A percentile compares a stretch with the other conserved stretches of the same genome.
These are phyloP conservation scores for Axinella damicornis DNA, from an alignment of 37 sponge, comb jelly and placozoan genomes.

Conservation along the genomic window DNA sequence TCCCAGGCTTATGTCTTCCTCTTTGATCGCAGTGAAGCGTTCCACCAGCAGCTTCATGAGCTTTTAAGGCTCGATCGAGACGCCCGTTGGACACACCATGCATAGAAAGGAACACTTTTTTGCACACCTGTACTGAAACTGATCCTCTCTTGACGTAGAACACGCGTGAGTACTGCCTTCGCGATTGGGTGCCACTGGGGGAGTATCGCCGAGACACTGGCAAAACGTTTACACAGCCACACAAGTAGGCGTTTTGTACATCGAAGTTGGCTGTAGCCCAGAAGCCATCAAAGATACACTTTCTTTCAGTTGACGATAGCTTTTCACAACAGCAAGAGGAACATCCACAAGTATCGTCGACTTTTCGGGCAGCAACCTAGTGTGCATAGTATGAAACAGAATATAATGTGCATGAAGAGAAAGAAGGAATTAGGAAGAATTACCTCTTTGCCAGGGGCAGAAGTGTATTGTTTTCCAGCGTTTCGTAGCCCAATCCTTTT, in stretches of 20 bases:
- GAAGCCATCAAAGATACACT: slow-evolving; percentile 30
- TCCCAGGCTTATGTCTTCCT: slow-evolving; percentile 17
- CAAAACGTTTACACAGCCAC: slow-evolving; percentile 17
- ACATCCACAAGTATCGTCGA: slow-evolving; percentile 30
- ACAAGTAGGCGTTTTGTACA: slow-evolving; percentile 29
- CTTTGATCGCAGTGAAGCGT: slow-evolving; percentile 41
- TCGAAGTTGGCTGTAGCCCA: slow-evolving; percentile 26
- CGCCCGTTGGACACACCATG: slow-evolving; percentile 35
- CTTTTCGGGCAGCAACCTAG: not conserved
- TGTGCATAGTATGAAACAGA: too few species aligned
- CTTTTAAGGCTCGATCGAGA: slow-evolving; percentile 29
- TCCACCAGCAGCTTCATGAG: slow-evolving; percentile 23
- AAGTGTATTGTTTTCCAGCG: too few species aligned
- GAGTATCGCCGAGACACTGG: not conserved
- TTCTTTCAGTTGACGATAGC: slow-evolving; percentile 1
- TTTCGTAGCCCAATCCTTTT: not conserved
- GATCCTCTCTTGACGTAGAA: slow-evolving; percentile 25
- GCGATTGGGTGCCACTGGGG: not conserved
- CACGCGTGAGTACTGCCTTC: slow-evolving; percentile 15
- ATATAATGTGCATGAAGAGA: not conserved
- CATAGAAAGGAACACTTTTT: slow-evolving; percentile 22
- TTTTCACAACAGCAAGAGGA: not conserved
- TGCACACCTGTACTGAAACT: slow-evolving; percentile 31
- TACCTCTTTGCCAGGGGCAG: too few species aligned
- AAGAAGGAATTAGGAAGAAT: not conserved